Base-by-base conservation (phyloP, 2,797 vertebrate genomes). In the Sarcoramphus papa region DNA sequence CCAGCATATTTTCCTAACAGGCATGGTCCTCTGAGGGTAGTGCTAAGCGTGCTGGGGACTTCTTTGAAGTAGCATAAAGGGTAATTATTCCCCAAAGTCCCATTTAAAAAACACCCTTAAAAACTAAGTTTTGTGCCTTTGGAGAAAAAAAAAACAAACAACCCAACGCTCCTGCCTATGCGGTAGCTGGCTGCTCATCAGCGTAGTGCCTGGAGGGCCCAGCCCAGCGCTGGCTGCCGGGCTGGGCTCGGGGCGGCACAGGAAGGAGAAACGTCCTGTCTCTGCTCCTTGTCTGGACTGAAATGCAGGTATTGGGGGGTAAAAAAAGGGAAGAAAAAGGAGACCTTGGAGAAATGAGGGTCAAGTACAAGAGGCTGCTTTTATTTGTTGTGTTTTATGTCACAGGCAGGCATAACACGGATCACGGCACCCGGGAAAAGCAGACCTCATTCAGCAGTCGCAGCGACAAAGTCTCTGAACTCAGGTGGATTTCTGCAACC, bases 1-100 rank as follows among this genome's bases (percentile, higher is more conserved):
- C 64, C 88, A 89, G 84, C 9, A 3, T 35, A 70, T 91, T 96
- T 94, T 94, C 68, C 72, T 91, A 90, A 84, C 64, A 37, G 87
- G 60, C 82, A 67, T 1, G 1, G 77, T 79, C 91, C 70, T 91
- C 56, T 21, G 75, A 91, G 89, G 79, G 48, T 40, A 85, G 41
- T 4, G 9, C 53, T 85, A 56, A 91, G 70, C 0, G 4, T 84
- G 62, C 69, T 53, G 69, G 84, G 51, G 86, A 89, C 73, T 81
- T 78, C 77, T 92, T 79, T 79, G 91, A 94, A 93, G 74, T 56
- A 94, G 70, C 63, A 73, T 60, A 81, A 96, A 84, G 74, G 40
- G 31, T 92, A 91, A 88, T 80, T 93, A 93, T 73, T 78, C 86
- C 86, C 84, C 70, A 48, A 93, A 79, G 80, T 31, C 56, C 23